Evolutionary conservation across 2,113 vertebrate genomes (phyloP).

Genomic region (Sphyrna mokarran): DNA sequence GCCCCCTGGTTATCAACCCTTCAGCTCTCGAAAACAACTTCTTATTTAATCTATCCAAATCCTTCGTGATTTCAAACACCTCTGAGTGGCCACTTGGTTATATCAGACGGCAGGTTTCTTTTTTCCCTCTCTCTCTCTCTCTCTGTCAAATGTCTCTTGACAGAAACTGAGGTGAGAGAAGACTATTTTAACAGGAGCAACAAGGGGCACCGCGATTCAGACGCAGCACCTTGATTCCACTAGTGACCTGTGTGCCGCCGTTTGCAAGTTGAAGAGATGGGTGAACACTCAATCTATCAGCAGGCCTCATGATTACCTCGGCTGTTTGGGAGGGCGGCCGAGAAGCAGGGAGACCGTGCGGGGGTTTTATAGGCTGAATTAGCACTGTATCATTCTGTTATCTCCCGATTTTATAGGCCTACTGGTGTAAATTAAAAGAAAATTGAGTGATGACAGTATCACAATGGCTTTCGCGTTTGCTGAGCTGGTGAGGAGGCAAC

Average conservation of each 20-base stretch:
- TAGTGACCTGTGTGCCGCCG: background rate
- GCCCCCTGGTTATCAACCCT: background rate
- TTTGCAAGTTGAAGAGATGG: background rate
- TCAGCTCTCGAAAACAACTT: background rate
- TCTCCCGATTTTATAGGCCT: background rate
- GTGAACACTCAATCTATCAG: background rate
- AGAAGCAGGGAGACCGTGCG: background rate
- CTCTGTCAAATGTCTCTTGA: background rate
- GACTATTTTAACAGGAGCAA: no score
- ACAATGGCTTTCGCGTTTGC: slow-evolving; percentile 28
- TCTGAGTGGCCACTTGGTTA: background rate
- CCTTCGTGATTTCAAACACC: background rate
- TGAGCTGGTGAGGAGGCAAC: slow-evolving; percentile 19
- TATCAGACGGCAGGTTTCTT: background rate
- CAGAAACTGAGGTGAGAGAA: background rate
- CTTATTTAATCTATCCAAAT: background rate
- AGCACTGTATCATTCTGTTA: background rate
- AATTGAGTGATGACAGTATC: background rate
- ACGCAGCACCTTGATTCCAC: background rate
- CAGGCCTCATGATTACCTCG: background rate
- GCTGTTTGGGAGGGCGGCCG: background rate
- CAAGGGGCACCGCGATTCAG: background rate
- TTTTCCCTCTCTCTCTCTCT: background rate
- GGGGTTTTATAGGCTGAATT: background rate
- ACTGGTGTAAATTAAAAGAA: slow-evolving; percentile 15